These are phyloP conservation scores for Anser cygnoides DNA, from an alignment of 2,113 vertebrate genomes.

Conservation along the genomic window DNA sequence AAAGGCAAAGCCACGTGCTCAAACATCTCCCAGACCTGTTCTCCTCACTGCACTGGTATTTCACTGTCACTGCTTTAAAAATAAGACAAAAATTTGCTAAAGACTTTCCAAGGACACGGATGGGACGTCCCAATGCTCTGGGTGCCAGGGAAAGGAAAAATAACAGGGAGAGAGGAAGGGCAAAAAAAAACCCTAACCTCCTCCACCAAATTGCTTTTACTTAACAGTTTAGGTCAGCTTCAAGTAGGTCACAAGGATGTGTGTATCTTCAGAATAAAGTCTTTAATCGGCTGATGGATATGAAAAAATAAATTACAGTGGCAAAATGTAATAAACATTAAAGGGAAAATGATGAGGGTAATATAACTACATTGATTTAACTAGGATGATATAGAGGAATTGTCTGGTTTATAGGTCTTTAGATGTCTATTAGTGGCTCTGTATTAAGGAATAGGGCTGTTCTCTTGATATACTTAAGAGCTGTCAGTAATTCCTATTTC, in stretches of 20 bases:
- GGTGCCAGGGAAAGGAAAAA: fast-evolving
- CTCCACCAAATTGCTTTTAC: conserved; percentile 48
- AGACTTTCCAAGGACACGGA: neutral
- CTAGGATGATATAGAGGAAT: conserved; percentile 86
- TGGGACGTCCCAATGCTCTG: neutral
- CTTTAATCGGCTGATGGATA: conserved; percentile 85
- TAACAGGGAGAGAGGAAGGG: neutral
- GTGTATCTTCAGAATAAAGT: conserved; percentile 82
- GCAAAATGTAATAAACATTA: conserved; percentile 88
- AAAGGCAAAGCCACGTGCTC: neutral
- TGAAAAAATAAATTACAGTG: conserved; percentile 85
- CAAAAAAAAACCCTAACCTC: neutral
- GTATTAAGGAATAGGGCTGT: conserved; percentile 82
- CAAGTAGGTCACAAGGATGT: conserved; percentile 79
- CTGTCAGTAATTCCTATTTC: conserved; percentile 87
- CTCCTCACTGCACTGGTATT: too few species aligned
- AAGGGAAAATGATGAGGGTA: conserved; percentile 88
- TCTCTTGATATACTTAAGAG: conserved; percentile 84
- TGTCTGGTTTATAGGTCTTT: conserved; percentile 88
- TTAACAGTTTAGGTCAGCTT: conserved; percentile 74
- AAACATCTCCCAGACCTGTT: fast-evolving
- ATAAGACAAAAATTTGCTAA: neutral
- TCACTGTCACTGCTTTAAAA: neutral
- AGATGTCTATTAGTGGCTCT: conserved; percentile 85
- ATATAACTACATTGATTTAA: conserved; percentile 90